Base-by-base conservation (phyloP, 2,113 vertebrate genomes). In the Myxocyprinus asiaticus region DNA sequence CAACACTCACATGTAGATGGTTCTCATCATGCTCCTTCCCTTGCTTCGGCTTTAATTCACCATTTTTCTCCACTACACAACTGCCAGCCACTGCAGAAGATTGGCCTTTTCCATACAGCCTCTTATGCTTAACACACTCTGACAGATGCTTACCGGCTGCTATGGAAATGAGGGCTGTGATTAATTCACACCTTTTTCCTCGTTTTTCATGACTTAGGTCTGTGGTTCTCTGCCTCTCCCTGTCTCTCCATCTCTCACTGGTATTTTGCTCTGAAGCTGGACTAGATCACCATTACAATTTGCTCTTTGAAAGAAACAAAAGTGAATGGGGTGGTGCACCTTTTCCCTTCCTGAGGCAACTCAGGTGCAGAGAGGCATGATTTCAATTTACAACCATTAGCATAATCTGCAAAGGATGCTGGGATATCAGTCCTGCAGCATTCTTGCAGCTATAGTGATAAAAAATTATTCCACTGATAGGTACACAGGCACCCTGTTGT, bases 141-240 rank as follows among this genome's bases (percentile, higher is more conserved):
- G 80, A 82, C 82, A 82, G 68, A 82, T 72, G 77, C 82, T 80
- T 79, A 85, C 80, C 58, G 75, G 77, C 55, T 83, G 71, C 72
- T 78, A 82, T 81, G 82, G 84, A 87, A 84, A 72, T 84, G 17
- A 84, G 74, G 48, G 14, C 80, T 72, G 56, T 85, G 74, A 85
- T 85, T 84, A 85, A 85, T 85, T 80, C 77, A 51, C 68, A 78
- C 66, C 59, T 75, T 70, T 80, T 72, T 42, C 53, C 22, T 76
- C 72, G 74, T 80, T 80, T 79, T 59, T 78, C 64, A 47, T n/a
- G 69, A 77, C 62, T 71, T 79, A 48, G 71, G 50, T 67, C 45
- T 67, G 65, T 82, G 48, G 33, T 67, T 80, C 77, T 9, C 71
- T 75, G 62, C 66, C 65, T 72, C 33, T 81, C 63, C 51, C 71